phyloP scores from a whole-genome alignment of 2,113 vertebrate genomes.

The Lophius piscatorius region DNA sequence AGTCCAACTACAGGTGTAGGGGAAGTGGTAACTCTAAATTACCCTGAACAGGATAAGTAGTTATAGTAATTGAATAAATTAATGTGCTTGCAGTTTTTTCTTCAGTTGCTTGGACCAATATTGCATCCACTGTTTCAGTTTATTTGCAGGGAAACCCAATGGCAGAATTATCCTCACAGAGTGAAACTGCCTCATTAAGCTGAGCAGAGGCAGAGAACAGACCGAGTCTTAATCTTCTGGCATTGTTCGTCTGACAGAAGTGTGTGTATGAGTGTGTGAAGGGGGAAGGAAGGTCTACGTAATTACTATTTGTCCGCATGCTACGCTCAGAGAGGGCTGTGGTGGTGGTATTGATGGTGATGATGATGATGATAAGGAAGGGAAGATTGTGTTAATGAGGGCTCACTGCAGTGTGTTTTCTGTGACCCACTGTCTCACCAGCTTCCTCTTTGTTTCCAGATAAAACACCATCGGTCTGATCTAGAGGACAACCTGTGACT shows the following conservation, averaged over 20 bases:
- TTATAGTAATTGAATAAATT: no score
- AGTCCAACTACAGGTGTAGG: no score
- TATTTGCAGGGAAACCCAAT: conserved; percentile 51
- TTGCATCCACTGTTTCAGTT: conserved; percentile 15
- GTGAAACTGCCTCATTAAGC: conserved; percentile 46
- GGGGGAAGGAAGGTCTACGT: conserved; percentile 2
- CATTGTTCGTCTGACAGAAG: conserved; percentile 41
- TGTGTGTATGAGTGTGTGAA: conserved; percentile 13
- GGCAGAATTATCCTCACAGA: conserved; percentile 59
- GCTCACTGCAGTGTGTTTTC: conserved; percentile 9
- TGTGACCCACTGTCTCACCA: not conserved
- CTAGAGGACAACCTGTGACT: conserved; percentile 58
- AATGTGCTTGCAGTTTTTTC: conserved; percentile 4
- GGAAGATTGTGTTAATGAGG: not conserved
- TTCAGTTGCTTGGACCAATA: conserved; percentile 1
- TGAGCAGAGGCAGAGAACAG: conserved; percentile 37
- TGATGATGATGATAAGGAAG: not conserved
- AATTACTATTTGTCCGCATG: conserved; percentile 3
- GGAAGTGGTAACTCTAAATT: no score
- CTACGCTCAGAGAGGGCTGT: not conserved
- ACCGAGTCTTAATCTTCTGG: conserved; percentile 36
- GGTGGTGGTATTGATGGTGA: not conserved
- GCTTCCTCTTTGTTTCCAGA: conserved; percentile 49
- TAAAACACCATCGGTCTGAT: conserved; percentile 49
- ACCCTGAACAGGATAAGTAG: no score